phyloP scores from a whole-genome alignment of 2,113 vertebrate species.

The Nymphicus hollandicus region DNA sequence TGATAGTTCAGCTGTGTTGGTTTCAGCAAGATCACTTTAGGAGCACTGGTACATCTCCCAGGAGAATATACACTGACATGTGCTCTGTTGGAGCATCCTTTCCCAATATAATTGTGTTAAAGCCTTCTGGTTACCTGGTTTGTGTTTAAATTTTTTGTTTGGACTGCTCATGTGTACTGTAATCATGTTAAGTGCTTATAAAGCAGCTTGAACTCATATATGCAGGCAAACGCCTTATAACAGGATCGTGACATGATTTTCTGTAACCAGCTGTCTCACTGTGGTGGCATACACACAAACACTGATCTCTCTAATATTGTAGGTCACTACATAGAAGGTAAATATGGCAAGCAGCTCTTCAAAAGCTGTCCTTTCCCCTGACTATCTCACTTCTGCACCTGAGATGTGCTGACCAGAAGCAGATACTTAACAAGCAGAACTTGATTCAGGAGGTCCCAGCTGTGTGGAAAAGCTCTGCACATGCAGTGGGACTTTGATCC shows the following conservation, averaged over 20 bases:
- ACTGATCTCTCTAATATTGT: not conserved
- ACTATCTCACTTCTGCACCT: not conserved
- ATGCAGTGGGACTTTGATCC: not conserved
- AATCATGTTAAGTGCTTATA: not conserved
- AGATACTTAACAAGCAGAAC: not conserved
- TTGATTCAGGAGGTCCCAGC: not conserved
- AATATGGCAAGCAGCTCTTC: not conserved
- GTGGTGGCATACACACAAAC: not conserved
- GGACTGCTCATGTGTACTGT: not conserved
- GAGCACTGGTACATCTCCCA: not conserved
- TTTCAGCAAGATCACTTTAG: not conserved
- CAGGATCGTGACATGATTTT: not conserved
- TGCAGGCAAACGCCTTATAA: not conserved
- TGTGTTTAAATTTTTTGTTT: not conserved
- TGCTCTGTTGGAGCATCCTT: not conserved
- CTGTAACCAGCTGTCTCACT: not conserved
- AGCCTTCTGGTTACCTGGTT: not conserved
- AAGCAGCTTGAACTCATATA: not conserved
- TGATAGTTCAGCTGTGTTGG: not conserved
- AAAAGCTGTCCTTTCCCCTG: not conserved
- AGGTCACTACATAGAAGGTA: not conserved
- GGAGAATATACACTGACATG: fast-evolving
- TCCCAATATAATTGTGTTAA: not conserved
- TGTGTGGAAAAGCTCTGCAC: not conserved
- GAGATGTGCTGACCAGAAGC: not conserved